Conservation (phyloP, 1,140 invertebrate genomes). For the Sycobia sp. region DNA sequence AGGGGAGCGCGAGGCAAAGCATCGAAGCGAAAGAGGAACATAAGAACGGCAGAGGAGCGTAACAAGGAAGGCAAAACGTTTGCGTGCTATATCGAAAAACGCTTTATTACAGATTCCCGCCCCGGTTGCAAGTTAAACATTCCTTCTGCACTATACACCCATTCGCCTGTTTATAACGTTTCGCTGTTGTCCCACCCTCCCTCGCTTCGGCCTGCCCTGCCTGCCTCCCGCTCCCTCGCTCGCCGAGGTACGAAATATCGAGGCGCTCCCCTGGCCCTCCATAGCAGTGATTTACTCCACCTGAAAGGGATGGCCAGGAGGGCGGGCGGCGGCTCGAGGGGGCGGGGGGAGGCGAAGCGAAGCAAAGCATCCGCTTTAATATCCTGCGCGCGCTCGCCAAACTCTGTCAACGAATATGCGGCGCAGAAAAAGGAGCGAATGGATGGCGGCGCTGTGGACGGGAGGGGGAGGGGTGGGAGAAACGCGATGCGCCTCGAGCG, state of each 20-base stretch:
- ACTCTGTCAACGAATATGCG: conserved; percentile 21
- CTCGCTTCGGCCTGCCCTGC: no score
- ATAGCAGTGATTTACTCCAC: conserved; percentile 10
- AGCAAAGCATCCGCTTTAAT: conserved; percentile 29
- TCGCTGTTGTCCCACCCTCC: background rate
- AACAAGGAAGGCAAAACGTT: conserved; percentile 1
- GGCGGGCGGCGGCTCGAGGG: background rate
- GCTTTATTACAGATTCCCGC: conserved; percentile 17
- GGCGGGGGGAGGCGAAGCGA: background rate
- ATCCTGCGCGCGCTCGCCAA: conserved; percentile 26
- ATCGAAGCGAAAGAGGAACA: no score
- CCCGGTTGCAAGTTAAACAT: conserved; percentile 2
- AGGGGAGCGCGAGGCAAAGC: no score
- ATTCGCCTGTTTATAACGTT: background rate
- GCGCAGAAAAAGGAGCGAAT: conserved; percentile 17
- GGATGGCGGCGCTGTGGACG: no score
- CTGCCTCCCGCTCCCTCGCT: no score
- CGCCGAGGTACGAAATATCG: background rate
- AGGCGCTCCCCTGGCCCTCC: conserved; percentile 9
- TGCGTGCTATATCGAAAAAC: conserved; percentile 11
- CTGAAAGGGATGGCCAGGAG: background rate
- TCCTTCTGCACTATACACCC: background rate
- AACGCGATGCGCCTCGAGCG: background rate
- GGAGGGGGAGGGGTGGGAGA: no score
- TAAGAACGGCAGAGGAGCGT: no score